Percentiles rank a stretch among this genome's conserved stretches.
Conservation (phyloP, 2,797 vertebrate species). For the Sebastiscus tertius region DNA sequence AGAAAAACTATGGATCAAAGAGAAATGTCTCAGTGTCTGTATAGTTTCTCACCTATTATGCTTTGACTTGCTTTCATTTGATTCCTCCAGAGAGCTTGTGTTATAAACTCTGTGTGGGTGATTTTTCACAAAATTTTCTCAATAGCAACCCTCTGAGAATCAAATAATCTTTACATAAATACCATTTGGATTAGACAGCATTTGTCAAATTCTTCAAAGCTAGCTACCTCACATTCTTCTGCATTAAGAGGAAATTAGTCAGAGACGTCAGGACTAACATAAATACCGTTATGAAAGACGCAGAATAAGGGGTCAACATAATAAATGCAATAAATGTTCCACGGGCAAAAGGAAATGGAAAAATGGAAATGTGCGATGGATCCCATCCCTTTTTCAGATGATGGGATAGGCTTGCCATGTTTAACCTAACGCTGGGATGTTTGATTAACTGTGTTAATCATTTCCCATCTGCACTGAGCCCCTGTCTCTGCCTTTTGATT, state of each 20-base stretch:
- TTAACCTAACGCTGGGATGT: slow-evolving; percentile 80
- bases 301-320: slow-evolving; percentile 65
- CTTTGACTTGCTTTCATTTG: slow-evolving; percentile 40
- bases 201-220: slow-evolving; percentile 35
- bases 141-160: slow-evolving; percentile 45
- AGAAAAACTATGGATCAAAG: slow-evolving; percentile 27
- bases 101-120: slow-evolving; percentile 48
- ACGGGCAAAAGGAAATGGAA: slow-evolving; percentile 68
- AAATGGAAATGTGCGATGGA: slow-evolving; percentile 69
- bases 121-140: slow-evolving; percentile 27
- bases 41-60: slow-evolving; percentile 34
- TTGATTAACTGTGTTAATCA: slow-evolving; percentile 85
- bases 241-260: slow-evolving; percentile 56
- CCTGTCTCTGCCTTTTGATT: slow-evolving; percentile 81
- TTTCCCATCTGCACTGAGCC: slow-evolving; percentile 80
- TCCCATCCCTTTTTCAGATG: slow-evolving; percentile 77
- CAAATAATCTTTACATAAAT: slow-evolving; percentile 49
- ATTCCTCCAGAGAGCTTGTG: slow-evolving; percentile 27
- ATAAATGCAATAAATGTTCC: slow-evolving; percentile 71
- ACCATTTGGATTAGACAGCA: slow-evolving; percentile 27
- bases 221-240: slow-evolving; percentile 43
- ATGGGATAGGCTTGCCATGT: slow-evolving; percentile 78
- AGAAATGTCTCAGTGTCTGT: slow-evolving; percentile 23
- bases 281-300: slow-evolving; percentile 65
- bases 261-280: slow-evolving; percentile 44